Conservation (phyloP, 1,140 invertebrate genomes). For the Prorops nasuta region DNA sequence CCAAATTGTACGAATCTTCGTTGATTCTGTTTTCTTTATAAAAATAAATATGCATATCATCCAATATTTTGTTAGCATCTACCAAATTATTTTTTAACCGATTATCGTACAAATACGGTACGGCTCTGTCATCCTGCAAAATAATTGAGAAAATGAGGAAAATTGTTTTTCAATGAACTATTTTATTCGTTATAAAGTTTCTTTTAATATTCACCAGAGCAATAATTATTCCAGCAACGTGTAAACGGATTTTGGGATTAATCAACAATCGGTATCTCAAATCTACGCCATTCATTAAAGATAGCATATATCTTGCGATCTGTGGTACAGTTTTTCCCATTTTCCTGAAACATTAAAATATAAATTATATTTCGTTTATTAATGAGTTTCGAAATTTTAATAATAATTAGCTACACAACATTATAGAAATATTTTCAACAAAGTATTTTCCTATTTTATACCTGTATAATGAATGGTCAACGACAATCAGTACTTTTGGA, state of each 20-base stretch:
- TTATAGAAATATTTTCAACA: too few relatives aligned
- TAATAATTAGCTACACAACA: too few relatives aligned
- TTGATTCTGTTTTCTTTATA: slow-evolving; percentile 28
- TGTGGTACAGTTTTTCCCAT: slow-evolving; percentile 8
- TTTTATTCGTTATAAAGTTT: background rate
- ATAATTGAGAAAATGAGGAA: too few relatives aligned
- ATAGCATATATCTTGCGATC: slow-evolving; percentile 15
- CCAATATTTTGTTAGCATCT: slow-evolving; percentile 34
- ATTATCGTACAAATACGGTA: slow-evolving; percentile 32
- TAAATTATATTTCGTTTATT: too few relatives aligned
- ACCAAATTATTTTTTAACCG: slow-evolving; percentile 14
- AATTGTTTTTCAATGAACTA: background rate
- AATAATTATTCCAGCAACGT: slow-evolving; percentile 28
- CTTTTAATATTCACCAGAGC: slow-evolving; percentile 12
- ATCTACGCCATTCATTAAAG: slow-evolving; percentile 30
- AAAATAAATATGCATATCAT: slow-evolving; percentile 34
- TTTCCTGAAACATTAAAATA: too few relatives aligned
- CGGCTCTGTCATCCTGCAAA: slow-evolving; percentile 30
- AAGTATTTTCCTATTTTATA: too few relatives aligned
- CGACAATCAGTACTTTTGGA: slow-evolving; percentile 36
- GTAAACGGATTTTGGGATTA: slow-evolving; percentile 22
- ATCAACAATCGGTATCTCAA: slow-evolving; percentile 25
- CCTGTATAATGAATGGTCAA: slow-evolving; percentile 33
- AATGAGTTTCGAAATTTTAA: too few relatives aligned
- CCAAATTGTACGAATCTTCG: slow-evolving; percentile 24